Evolutionary conservation across 2,888 invertebrate genomes (phyloP).

Genomic region (Tricholauxania praeusta): DNA sequence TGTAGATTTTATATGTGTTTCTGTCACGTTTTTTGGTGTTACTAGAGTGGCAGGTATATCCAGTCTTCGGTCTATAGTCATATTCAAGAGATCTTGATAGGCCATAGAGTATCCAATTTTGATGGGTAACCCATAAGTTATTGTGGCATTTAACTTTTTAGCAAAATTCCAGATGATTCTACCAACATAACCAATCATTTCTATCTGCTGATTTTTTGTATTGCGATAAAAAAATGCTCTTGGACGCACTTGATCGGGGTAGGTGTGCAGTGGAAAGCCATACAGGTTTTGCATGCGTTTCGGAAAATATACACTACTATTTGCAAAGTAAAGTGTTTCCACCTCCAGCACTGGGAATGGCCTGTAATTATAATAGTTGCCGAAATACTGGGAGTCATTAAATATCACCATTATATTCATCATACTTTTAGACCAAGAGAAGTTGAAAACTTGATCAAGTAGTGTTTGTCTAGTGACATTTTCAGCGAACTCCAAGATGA

Average conservation of each 20-base stretch:
- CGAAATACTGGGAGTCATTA: conserved; percentile 10
- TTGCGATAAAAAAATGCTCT: conserved; percentile 49
- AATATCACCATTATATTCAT: conserved; percentile 44
- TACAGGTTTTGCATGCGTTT: conserved; percentile 39
- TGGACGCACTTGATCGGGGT: conserved; percentile 53
- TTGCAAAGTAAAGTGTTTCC: background rate
- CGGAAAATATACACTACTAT: background rate
- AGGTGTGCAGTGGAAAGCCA: conserved; percentile 42
- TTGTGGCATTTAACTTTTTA: conserved; percentile 49
- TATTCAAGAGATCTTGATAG: background rate
- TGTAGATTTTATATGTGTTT: background rate
- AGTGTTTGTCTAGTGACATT: too few relatives aligned
- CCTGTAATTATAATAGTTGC: conserved; percentile 46
- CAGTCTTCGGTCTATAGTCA: background rate
- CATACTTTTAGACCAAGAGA: conserved; percentile 18
- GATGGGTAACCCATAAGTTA: too few relatives aligned
- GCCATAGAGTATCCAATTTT: too few relatives aligned
- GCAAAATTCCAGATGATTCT: conserved; percentile 49
- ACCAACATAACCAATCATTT: conserved; percentile 50
- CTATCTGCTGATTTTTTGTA: conserved; percentile 20
- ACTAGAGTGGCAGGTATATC: background rate
- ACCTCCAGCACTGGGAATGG: conserved; percentile 49
- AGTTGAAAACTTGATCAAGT: too few relatives aligned
- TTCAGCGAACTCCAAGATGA: too few relatives aligned
- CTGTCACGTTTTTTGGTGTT: too few relatives aligned